phyloP scores from a whole-genome alignment of 1,140 invertebrate species.

The Drosophila burlai region DNA sequence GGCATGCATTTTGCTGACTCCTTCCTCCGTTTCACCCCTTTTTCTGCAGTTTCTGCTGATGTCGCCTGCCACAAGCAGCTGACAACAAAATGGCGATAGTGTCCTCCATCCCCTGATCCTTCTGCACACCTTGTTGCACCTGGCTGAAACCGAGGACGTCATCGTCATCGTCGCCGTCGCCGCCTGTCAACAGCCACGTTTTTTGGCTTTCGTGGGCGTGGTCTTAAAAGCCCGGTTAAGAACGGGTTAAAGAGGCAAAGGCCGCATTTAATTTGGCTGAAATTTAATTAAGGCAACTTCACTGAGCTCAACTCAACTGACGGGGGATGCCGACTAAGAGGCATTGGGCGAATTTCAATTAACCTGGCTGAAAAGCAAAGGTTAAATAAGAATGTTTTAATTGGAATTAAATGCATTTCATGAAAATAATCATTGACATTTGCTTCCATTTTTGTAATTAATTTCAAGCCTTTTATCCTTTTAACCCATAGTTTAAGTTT shows the following conservation, averaged over 20 bases:
- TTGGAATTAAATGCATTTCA: background rate
- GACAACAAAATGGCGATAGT: constrained; percentile 74
- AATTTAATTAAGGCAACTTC: constrained; percentile 67
- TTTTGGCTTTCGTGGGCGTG: constrained; percentile 23
- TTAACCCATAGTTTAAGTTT: background rate
- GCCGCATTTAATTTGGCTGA: constrained; percentile 68
- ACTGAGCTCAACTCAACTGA: background rate
- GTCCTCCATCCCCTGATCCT: constrained; percentile 36
- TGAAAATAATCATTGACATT: background rate
- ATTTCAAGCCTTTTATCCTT: background rate
- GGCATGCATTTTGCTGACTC: constrained; percentile 56
- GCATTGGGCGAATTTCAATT: constrained; percentile 16
- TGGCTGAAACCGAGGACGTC: constrained; percentile 36
- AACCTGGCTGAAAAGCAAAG: constrained; percentile 3
- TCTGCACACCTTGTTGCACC: constrained; percentile 38
- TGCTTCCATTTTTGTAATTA: background rate
- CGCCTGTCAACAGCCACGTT: constrained; percentile 51
- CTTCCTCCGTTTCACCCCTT: constrained; percentile 17
- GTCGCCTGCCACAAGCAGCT: constrained; percentile 77
- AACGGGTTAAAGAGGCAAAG: constrained; percentile 42
- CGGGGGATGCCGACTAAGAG: background rate
- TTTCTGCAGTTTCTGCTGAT: constrained; percentile 38
- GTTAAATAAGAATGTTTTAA: background rate
- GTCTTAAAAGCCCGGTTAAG: constrained; percentile 20
- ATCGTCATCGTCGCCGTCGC: constrained; percentile 22